phyloP scores from a whole-genome alignment of 2,888 invertebrate species.

The Synergus itoensis region DNA sequence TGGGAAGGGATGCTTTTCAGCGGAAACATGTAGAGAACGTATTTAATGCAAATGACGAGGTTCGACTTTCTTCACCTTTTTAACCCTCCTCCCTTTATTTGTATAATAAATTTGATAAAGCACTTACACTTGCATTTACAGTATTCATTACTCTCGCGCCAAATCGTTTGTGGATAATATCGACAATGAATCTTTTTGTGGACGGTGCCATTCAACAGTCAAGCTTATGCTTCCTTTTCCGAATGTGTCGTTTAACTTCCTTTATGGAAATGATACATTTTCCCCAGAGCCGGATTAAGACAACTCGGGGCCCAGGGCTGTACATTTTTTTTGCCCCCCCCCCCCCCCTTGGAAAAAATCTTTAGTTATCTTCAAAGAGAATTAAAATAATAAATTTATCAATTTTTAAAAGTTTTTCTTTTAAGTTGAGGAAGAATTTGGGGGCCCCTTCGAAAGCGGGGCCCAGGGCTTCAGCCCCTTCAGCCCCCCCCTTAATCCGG shows the following conservation, averaged over 20 bases:
- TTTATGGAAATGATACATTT: constrained; percentile 19
- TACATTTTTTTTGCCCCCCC: too few relatives aligned
- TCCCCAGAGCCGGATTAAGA: too few relatives aligned
- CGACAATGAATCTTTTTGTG: constrained; percentile 60
- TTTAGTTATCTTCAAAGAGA: too few relatives aligned
- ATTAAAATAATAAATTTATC: too few relatives aligned
- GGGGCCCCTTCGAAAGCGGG: too few relatives aligned
- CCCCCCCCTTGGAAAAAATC: too few relatives aligned
- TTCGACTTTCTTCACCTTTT: neutral
- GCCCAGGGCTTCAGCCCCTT: too few relatives aligned
- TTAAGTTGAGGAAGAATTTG: too few relatives aligned
- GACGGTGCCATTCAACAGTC: constrained; percentile 32
- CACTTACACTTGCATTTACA: constrained; percentile 49
- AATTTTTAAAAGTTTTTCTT: too few relatives aligned
- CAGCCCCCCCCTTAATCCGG: too few relatives aligned
- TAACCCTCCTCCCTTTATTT: neutral
- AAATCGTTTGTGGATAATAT: constrained; percentile 70
- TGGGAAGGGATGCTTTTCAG: neutral
- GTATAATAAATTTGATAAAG: neutral
- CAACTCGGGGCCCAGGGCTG: too few relatives aligned
- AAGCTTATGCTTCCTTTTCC: constrained; percentile 21
- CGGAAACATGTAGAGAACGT: constrained; percentile 14
- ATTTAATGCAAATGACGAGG: constrained; percentile 15
- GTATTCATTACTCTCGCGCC: constrained; percentile 66
- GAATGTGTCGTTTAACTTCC: constrained; percentile 13